A percentile compares a stretch with the other conserved stretches of the same genome.
Evolutionary conservation across 2,888 invertebrate species (phyloP).

Genomic region (Dicycla oo): DNA sequence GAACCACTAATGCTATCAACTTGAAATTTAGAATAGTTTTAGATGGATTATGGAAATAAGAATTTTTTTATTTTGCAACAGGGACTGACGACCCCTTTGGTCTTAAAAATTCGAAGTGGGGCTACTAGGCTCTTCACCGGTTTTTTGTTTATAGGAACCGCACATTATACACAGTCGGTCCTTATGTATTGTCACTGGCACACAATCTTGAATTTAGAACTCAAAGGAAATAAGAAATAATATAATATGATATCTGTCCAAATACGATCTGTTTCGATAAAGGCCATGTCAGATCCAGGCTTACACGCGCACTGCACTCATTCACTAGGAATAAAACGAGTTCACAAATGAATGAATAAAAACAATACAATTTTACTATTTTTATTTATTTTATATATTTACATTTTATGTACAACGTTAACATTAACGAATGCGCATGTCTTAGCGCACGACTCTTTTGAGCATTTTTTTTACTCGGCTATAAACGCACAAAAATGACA

Average conservation of each 20-base stretch:
- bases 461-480: constrained; percentile 75
- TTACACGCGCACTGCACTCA: background rate
- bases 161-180: no score
- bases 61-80: no score
- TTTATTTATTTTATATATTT: constrained; percentile 88
- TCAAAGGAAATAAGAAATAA: no score
- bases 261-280: background rate
- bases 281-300: background rate
- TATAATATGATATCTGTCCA: background rate
- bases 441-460: constrained; percentile 81
- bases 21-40: no score
- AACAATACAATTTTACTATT: constrained; percentile 78
- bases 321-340: background rate
- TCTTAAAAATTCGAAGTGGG: no score
- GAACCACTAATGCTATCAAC: no score
- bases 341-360: constrained; percentile 36
- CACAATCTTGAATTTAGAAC: no score
- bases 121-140: no score
- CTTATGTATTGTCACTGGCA: no score
- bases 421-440: constrained; percentile 79
- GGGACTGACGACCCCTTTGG: no score
- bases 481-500: constrained; percentile 57
- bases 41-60: no score
- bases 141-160: no score
- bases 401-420: constrained; percentile 89